Conservation (phyloP, 2,888 invertebrate genomes). For the Gastrophysa polygoni region DNA sequence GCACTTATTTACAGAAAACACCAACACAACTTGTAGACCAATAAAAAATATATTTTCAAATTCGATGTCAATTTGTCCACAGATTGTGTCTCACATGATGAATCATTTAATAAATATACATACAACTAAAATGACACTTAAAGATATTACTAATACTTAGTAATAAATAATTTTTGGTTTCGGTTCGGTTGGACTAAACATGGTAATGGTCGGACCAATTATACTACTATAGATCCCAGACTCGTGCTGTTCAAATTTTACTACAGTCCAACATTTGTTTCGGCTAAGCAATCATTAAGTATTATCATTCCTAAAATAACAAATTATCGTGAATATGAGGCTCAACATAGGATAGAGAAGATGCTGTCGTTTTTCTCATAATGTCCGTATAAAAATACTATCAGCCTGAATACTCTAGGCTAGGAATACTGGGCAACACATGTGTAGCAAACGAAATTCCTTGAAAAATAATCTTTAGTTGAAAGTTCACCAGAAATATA, state of each 20-base stretch:
- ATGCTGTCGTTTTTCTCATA: background rate
- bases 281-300: constrained; percentile 32
- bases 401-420: no score
- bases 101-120: constrained; percentile 40
- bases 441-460: no score
- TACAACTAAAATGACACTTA: constrained; percentile 45
- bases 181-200: constrained; percentile 44
- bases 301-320: constrained; percentile 35
- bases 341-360: constrained; percentile 11
- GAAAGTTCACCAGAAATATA: no score
- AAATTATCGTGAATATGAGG: constrained; percentile 30
- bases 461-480: no score
- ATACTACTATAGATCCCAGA: constrained; percentile 25
- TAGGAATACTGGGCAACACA: no score
- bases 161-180: constrained; percentile 50
- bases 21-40: constrained; percentile 10
- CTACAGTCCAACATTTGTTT: constrained; percentile 32
- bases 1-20: constrained; percentile 38
- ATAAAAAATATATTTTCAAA: background rate
- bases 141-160: constrained; percentile 38
- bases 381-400: background rate
- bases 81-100: constrained; percentile 22
- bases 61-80: constrained; percentile 12
- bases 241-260: constrained; percentile 24
- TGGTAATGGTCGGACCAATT: constrained; percentile 41